A percentile compares a stretch with the other conserved stretches of the same genome.
Conservation (phyloP, 2,113 vertebrate genomes). For the Dicrurus megarhynchus region DNA sequence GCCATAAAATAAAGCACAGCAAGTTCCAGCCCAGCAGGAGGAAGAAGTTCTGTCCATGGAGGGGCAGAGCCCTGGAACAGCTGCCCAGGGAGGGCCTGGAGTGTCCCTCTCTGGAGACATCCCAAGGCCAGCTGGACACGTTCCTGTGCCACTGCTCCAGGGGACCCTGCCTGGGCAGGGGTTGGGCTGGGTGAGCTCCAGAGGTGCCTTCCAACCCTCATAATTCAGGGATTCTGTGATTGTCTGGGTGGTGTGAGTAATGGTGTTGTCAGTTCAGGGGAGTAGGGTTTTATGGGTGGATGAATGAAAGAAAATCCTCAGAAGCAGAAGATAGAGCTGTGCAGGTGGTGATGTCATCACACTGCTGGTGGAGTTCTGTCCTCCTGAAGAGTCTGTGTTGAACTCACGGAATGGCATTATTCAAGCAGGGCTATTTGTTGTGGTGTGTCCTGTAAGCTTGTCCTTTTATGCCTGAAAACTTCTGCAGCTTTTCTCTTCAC, state of each 20-base stretch:
- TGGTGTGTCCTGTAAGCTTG: neutral
- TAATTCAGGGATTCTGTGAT: neutral
- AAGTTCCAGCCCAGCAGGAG: accelerated
- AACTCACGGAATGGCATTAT: neutral
- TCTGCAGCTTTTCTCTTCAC: neutral
- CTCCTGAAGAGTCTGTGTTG: neutral
- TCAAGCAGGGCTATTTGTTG: neutral
- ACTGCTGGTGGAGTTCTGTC: neutral
- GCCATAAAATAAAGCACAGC: accelerated
- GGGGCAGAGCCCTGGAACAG: neutral
- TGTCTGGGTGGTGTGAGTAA: neutral
- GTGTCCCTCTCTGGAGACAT: neutral
- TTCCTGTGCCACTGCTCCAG: neutral
- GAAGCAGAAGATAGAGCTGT: neutral
- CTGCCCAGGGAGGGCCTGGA: neutral
- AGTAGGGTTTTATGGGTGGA: neutral
- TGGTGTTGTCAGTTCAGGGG: neutral
- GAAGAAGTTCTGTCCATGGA: neutral
- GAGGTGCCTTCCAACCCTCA: accelerated
- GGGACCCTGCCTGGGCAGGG: neutral
- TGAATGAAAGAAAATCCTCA: neutral
- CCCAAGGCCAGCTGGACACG: neutral
- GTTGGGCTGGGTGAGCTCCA: accelerated
- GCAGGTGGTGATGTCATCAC: neutral
- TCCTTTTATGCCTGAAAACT: neutral